These are phyloP conservation scores for Tetragonula clypearis DNA, from an alignment of 1,140 invertebrate genomes.

Conservation along the genomic window DNA sequence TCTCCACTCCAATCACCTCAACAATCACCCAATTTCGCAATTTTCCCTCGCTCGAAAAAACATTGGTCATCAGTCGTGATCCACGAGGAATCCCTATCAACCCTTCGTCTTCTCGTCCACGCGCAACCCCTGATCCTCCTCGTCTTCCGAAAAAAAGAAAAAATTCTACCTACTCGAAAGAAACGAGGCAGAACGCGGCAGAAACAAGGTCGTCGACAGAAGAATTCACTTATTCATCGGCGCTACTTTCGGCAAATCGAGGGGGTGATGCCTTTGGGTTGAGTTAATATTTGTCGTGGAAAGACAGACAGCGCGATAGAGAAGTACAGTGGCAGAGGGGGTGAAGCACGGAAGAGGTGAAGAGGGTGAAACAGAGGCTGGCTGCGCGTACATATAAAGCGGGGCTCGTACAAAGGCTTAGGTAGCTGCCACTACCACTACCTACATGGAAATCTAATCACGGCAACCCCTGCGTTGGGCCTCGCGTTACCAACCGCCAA, in stretches of 20 bases:
- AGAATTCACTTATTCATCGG: constrained; percentile 54
- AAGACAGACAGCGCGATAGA: background rate
- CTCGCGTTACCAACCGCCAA: constrained; percentile 76
- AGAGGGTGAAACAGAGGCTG: constrained; percentile 14
- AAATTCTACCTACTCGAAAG: background rate
- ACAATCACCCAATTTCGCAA: background rate
- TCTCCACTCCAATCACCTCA: background rate
- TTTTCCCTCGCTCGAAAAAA: background rate
- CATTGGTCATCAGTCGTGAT: background rate
- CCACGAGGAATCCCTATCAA: background rate
- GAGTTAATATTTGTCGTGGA: constrained; percentile 65
- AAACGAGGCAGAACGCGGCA: background rate
- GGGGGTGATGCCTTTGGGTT: constrained; percentile 25
- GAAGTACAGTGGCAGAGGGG: background rate
- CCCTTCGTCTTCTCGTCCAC: constrained; percentile 8
- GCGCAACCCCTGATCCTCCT: background rate
- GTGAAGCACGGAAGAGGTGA: too few species aligned
- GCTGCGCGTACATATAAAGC: constrained; percentile 40
- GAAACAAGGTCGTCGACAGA: constrained; percentile 29
- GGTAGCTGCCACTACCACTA: constrained; percentile 59
- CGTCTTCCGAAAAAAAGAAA: background rate
- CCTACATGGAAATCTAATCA: constrained; percentile 79
- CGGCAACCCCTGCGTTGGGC: constrained; percentile 72
- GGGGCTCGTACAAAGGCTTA: constrained; percentile 48
- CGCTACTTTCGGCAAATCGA: constrained; percentile 43